Evolutionary conservation across 2,888 invertebrate genomes (phyloP).

Genomic region (Cybosia mesomella): DNA sequence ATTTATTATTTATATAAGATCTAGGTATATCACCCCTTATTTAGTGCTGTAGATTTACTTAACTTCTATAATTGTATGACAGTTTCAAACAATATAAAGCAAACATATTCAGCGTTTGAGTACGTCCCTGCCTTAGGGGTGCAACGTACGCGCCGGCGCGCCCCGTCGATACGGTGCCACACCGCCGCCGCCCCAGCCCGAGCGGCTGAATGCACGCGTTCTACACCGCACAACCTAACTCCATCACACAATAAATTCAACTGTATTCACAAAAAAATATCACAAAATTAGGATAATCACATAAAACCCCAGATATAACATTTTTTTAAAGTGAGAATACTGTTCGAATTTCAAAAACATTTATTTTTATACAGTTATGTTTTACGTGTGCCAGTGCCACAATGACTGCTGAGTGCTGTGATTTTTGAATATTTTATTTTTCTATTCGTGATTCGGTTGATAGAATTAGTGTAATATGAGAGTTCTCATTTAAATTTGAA

Average conservation of each 20-base stretch:
- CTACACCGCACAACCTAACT: constrained; percentile 46
- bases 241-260: constrained; percentile 43
- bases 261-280: constrained; percentile 22
- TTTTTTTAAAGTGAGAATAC: constrained; percentile 28
- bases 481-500: constrained; percentile 19
- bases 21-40: too few species aligned
- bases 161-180: constrained; percentile 54
- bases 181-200: constrained; percentile 67
- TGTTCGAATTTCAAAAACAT: constrained; percentile 27
- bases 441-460: constrained; percentile 34
- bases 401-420: constrained; percentile 62
- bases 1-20: too few species aligned
- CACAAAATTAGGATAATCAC: constrained; percentile 31
- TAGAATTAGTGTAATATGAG: constrained; percentile 20
- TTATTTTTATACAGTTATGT: constrained; percentile 32
- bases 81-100: background rate
- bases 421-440: constrained; percentile 49
- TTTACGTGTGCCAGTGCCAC: constrained; percentile 56
- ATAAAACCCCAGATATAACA: constrained; percentile 30
- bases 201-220: constrained; percentile 66
- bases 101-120: constrained; percentile 23
- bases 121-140: constrained; percentile 70
- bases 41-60: too few species aligned
- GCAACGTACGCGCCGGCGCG: constrained; percentile 78
- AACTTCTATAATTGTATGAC: background rate